Conservation (phyloP, 2,113 vertebrate species). For the Seriola rivoliana region DNA sequence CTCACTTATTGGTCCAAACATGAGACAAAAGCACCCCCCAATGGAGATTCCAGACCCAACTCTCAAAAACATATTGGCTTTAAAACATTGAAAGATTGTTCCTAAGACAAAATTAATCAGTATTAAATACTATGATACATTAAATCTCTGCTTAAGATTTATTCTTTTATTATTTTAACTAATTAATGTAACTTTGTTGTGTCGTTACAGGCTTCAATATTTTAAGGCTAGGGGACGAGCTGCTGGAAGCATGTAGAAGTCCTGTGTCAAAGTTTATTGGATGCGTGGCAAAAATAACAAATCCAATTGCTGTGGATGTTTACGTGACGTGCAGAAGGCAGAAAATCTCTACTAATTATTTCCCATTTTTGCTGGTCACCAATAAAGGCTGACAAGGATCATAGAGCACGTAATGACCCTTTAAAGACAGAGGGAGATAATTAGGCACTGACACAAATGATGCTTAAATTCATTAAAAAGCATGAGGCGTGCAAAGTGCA, state of each 20-base stretch:
- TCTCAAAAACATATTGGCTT: conserved; percentile 6
- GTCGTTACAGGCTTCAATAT: not conserved
- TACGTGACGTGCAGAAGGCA: conserved; percentile 15
- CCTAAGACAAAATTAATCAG: not conserved
- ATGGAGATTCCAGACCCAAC: conserved; percentile 14
- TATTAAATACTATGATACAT: not conserved
- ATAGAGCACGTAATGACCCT: conserved; percentile 48
- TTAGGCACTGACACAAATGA: conserved; percentile 30
- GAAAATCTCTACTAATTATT: conserved; percentile 41
- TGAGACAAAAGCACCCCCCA: conserved; percentile 55
- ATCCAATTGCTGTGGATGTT: conserved; percentile 6
- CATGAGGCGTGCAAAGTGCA: conserved; percentile 40
- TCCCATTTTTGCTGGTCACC: conserved; percentile 9
- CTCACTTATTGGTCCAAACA: not conserved
- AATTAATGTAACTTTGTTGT: not conserved
- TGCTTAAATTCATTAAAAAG: conserved; percentile 45
- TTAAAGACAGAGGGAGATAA: conserved; percentile 46
- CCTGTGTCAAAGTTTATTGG: not conserved
- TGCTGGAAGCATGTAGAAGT: not conserved
- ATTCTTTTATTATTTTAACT: not conserved
- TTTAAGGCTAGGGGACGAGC: not conserved
- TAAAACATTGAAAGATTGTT: not conserved
- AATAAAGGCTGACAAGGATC: conserved; percentile 38
- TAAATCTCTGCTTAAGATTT: not conserved
- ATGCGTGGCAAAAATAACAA: not conserved